phyloP scores from a whole-genome alignment of 2,797 vertebrate genomes.

The Natrix natrix region DNA sequence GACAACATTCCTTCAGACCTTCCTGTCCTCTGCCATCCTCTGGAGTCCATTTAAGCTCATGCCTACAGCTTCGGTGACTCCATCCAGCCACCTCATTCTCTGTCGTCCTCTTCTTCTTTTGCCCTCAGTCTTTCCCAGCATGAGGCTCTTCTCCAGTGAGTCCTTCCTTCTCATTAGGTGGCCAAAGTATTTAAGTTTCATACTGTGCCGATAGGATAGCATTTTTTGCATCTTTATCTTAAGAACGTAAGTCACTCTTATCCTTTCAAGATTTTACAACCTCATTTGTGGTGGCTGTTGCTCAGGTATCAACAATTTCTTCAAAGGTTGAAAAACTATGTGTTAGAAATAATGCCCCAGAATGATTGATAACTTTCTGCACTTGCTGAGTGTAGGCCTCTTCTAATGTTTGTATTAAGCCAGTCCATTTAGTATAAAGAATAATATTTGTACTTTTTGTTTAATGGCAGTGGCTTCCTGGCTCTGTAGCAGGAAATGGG shows the following conservation, averaged over 20 bases:
- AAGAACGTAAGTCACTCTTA: not conserved
- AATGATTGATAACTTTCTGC: conserved; percentile 16
- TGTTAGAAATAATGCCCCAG: not conserved
- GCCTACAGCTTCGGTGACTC: no score
- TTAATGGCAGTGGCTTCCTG: conserved; percentile 64
- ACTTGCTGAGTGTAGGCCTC: not conserved
- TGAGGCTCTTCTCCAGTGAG: no score
- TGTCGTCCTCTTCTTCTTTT: no score
- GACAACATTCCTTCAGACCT: no score
- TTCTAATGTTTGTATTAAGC: conserved; percentile 6
- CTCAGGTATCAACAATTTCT: not conserved
- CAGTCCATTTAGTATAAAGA: conserved; percentile 42
- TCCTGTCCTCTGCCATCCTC: no score
- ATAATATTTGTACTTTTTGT: conserved; percentile 38
- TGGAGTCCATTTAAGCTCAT: no score
- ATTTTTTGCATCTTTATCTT: not conserved
- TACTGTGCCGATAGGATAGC: not conserved
- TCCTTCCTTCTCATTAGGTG: no score
- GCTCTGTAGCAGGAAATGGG: conserved; percentile 70
- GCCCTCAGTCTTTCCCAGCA: no score
- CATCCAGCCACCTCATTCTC: no score
- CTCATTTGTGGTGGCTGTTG: not conserved
- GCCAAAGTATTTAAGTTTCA: no score
- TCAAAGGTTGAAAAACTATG: not conserved
- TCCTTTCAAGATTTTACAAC: not conserved